Evolutionary conservation across 2,888 invertebrate genomes (phyloP).

Genomic region (Lutraria lutraria): DNA sequence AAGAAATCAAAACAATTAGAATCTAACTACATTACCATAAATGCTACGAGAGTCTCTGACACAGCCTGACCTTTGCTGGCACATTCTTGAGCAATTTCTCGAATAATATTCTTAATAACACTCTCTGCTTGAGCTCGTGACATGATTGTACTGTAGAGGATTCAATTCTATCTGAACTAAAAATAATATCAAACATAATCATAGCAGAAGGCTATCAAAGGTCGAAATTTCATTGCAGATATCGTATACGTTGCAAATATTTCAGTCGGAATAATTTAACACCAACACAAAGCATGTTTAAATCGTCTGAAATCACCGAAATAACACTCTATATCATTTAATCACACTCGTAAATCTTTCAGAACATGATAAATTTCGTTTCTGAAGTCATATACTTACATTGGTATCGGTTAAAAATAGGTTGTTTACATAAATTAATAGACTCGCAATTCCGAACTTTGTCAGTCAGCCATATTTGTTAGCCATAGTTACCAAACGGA

Average conservation of each 20-base stretch:
- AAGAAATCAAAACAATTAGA: no score
- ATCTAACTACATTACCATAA: constrained; percentile 83
- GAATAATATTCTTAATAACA: constrained; percentile 87
- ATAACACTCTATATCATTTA: not conserved
- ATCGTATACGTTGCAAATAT: not conserved
- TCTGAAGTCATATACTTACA: not conserved
- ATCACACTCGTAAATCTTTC: not conserved
- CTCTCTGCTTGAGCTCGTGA: constrained; percentile 87
- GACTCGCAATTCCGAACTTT: not conserved
- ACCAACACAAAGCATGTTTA: not conserved
- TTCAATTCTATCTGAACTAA: not conserved
- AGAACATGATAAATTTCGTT: not conserved
- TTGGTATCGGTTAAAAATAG: not conserved
- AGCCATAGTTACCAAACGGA: constrained; percentile 79
- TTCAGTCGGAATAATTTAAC: not conserved
- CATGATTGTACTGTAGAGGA: constrained; percentile 74
- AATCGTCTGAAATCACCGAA: not conserved
- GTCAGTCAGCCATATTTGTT: constrained; percentile 76
- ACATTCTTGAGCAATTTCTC: constrained; percentile 87
- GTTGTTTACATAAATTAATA: not conserved
- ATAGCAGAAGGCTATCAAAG: no score
- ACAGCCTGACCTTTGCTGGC: constrained; percentile 86
- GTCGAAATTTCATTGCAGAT: no score
- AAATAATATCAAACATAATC: not conserved
- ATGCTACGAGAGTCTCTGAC: constrained; percentile 87